Evolutionary conservation across 2,797 vertebrate species (phyloP).

Genomic region (Uromys caudimaculatus): DNA sequence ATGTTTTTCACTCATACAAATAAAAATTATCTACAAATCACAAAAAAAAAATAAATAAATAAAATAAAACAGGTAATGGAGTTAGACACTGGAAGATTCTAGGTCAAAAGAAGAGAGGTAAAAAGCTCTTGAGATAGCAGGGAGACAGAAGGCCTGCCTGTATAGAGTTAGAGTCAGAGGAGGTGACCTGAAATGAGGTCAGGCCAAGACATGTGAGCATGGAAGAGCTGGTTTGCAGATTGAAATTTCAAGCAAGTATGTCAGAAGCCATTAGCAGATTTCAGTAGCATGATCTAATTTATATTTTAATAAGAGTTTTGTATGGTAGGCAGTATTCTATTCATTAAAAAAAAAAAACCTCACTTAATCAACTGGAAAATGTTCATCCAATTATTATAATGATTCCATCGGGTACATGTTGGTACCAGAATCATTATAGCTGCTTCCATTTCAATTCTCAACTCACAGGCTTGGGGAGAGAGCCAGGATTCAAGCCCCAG

Average conservation of each 20-base stretch:
- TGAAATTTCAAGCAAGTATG: neutral
- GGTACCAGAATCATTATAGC: neutral
- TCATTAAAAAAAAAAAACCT: conserved; percentile 5
- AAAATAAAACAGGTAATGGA: no score
- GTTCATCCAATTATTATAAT: neutral
- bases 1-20: conserved; percentile 33
- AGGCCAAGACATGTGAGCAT: neutral
- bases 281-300: conserved; percentile 26
- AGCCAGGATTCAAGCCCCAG: neutral
- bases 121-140: neutral
- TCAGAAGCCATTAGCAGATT: neutral
- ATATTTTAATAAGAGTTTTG: neutral
- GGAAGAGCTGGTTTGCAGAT: neutral
- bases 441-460: neutral
- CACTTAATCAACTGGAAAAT: neutral
- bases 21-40: neutral
- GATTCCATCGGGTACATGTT: neutral
- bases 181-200: neutral
- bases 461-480: neutral
- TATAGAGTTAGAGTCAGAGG: neutral
- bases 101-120: neutral
- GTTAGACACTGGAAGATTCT: neutral
- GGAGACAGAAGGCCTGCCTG: neutral
- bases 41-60: no score
- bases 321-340: neutral